Evolutionary conservation across 2,888 invertebrate species (phyloP), one percentile per base, ranked within the genome.

Genomic region (Disparrhopalites patrizii): DNA sequence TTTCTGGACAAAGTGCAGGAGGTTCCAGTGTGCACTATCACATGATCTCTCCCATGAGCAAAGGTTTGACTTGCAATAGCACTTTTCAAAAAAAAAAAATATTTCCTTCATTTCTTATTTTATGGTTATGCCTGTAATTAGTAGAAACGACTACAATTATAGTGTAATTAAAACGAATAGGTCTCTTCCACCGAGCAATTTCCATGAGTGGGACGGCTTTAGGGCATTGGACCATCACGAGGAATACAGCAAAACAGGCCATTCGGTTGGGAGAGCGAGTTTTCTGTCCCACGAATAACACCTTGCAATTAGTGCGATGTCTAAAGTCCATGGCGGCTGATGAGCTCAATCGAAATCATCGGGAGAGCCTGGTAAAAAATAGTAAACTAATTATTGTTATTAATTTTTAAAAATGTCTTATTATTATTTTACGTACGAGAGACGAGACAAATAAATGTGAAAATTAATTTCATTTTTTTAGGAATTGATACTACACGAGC

Each of bases 221-320:
- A 18, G 68, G 68, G 31, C 71, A 72, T 27, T 73, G 73, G 73
- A 68, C 70, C 56, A 71, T 71, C 20, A 60, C 68, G 1, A 36
- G 72, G 20, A 65, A 70, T 18, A 69, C 70, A 1, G 62, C 28
- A 28, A 65, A 61, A 23, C 74, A 74, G 62, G 56, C 71, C 3
- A 40, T 66, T 5, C 64, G 68, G 18, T 67, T 73, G 33, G 74
- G 64, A 5, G 67, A 68, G 20, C 67, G 65, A 13, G n/a, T 74
- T 2, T 63, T 65, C n/a, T 74, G 73, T 63, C 72, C 71, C 0
- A 68, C 63, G 15, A 64, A 67, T 18, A 52, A 47, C 10, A 57
- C 69, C 10, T 47, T 36, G 13, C 62, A 54, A 61, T 60, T 70
- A 63, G 67, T 68, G 10, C n/a, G 33, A 15, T 67, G 68, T 67